Evolutionary conservation across 2,113 vertebrate species (phyloP).

Genomic region (Tupaia tana): DNA sequence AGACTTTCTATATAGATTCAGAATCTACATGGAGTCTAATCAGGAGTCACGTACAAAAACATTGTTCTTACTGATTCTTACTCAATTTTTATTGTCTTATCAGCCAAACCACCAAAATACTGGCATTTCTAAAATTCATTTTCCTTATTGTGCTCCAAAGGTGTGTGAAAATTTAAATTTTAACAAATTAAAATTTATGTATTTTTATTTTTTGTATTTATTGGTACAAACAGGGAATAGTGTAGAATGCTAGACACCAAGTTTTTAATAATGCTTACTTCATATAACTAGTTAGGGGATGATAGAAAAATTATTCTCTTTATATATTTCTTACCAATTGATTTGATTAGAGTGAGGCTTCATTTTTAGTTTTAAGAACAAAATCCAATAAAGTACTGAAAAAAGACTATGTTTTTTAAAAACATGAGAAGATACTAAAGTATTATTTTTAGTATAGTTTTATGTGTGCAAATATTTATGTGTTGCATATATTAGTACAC

Average conservation of each 20-base stretch:
- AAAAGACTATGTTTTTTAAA: neutral
- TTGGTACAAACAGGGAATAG: neutral
- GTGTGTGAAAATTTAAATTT: neutral
- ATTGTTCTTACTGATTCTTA: neutral
- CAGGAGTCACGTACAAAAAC: neutral
- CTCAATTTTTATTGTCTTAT: constrained; percentile 19
- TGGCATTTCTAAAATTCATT: constrained; percentile 2
- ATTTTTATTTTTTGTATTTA: neutral
- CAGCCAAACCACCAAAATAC: neutral
- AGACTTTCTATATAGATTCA: neutral
- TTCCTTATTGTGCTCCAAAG: neutral
- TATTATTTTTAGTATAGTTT: neutral
- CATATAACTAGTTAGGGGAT: neutral
- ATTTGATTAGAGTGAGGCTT: neutral
- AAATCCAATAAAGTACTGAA: neutral
- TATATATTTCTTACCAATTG: neutral
- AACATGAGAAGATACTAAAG: neutral
- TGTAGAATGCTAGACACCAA: neutral
- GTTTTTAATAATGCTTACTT: neutral
- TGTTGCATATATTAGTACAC: neutral
- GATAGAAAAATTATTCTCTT: neutral
- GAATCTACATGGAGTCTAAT: neutral
- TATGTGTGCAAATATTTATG: neutral
- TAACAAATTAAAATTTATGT: neutral
- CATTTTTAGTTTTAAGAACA: neutral